Evolutionary conservation across 2,113 vertebrate species (phyloP).

Genomic region (human (Homo sapiens)): GRCh38 chr7:11165001-11165500

Average conservation of each 20-base stretch:
- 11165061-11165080: no score
- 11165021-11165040: no score
- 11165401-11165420: background rate
- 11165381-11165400: background rate
- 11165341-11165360: background rate
- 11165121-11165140: no score
- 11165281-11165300: background rate
- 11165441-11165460: background rate
- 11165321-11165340: background rate
- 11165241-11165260: conserved; percentile 9
- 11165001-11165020: no score
- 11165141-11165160: no score
- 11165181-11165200: no score
- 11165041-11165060: no score
- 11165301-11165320: background rate
- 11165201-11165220: no score
- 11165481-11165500: background rate
- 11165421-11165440: background rate
- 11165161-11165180: no score
- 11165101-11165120: no score
- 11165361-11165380: background rate
- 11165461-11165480: background rate
- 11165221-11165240: background rate
- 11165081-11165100: no score
- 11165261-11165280: background rate